phyloP scores from a whole-genome alignment of 2,113 vertebrate genomes.

The Thomomys bottae region DNA sequence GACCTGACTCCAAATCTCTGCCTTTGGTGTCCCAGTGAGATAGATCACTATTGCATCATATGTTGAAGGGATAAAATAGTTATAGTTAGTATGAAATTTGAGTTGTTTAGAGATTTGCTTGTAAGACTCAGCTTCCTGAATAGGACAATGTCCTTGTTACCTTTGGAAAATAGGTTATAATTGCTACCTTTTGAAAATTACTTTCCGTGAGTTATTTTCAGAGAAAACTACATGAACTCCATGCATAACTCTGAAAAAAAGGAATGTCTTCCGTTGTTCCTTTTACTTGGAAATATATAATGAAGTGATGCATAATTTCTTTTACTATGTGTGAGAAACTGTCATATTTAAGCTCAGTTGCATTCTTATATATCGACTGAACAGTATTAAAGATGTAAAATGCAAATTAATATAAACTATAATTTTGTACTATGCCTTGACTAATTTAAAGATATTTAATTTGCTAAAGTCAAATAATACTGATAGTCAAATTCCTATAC shows the following conservation, averaged over 20 bases:
- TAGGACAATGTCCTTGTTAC: neutral
- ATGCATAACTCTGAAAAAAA: neutral
- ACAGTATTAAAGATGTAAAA: neutral
- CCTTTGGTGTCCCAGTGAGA: neutral
- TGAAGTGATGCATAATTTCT: neutral
- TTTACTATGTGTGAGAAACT: neutral
- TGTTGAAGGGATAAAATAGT: neutral
- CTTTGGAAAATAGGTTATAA: neutral
- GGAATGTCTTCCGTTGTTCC: neutral
- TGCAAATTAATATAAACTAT: neutral
- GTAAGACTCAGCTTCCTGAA: neutral
- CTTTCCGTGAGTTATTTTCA: neutral
- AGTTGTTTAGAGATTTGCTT: neutral
- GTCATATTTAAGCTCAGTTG: neutral
- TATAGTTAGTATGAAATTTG: neutral
- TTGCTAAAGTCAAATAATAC: slow-evolving; percentile 30
- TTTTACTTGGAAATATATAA: neutral
- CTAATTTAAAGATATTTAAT: slow-evolving; percentile 23
- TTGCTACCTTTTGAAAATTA: neutral
- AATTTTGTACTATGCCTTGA: neutral
- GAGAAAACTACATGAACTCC: neutral
- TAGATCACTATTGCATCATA: neutral
- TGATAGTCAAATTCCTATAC: neutral
- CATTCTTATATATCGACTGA: neutral
- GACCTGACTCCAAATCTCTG: neutral